Conservation (phyloP, 2,797 vertebrate genomes). For the Schizopygopsis malacanthus region DNA sequence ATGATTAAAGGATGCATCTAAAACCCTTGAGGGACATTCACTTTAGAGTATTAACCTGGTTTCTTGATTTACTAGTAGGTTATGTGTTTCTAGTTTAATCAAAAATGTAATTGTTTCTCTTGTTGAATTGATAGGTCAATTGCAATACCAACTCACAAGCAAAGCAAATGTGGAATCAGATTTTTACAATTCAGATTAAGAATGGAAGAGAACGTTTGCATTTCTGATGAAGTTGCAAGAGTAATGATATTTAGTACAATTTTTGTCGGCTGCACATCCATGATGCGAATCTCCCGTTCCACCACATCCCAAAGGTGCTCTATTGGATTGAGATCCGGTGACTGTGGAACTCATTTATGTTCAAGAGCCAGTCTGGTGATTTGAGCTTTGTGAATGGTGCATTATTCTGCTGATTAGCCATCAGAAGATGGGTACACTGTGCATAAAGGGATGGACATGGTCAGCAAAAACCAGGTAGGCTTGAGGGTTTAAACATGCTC, state of each 20-base stretch:
- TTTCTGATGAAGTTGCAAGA: neutral
- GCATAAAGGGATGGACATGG: no score
- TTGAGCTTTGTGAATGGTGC: no score
- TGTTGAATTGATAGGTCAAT: neutral
- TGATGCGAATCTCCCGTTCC: no score
- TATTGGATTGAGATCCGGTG: no score
- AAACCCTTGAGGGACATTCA: neutral
- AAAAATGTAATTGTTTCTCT: neutral
- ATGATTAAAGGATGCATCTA: constrained; percentile 18
- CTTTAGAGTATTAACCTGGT: constrained; percentile 13
- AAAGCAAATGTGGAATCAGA: constrained; percentile 1
- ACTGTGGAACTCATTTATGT: no score
- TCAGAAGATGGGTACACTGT: no score
- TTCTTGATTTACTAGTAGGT: constrained; percentile 19
- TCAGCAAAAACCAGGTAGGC: no score
- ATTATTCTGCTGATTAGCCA: no score
- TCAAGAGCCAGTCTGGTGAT: no score
- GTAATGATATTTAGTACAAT: neutral
- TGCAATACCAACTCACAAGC: neutral
- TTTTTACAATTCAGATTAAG: neutral
- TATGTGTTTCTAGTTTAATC: neutral
- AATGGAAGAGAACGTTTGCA: neutral
- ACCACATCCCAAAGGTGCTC: no score
- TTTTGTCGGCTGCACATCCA: no score
- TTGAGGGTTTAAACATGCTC: no score